phyloP scores from a whole-genome alignment of 1,140 invertebrate genomes.

The Drosophila santomea region DNA sequence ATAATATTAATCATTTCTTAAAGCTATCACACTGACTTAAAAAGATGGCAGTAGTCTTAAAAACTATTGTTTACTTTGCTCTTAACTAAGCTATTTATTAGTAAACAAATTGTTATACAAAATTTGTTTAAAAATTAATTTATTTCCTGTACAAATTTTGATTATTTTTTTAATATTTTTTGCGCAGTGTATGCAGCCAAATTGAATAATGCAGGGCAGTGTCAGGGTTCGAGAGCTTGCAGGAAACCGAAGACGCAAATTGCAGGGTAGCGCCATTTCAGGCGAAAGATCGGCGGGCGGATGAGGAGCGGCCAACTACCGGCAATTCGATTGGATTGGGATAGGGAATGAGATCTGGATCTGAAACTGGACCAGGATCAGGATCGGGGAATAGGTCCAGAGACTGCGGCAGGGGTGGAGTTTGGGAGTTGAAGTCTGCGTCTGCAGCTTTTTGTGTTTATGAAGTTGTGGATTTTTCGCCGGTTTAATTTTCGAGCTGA shows the following conservation, averaged over 20 bases:
- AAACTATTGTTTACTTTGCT: too few relatives aligned
- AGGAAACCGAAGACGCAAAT: slow-evolving; percentile 78
- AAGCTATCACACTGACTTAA: background rate
- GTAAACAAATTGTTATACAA: too few relatives aligned
- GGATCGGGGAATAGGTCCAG: background rate
- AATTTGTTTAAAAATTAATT: too few relatives aligned
- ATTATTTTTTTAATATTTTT: too few relatives aligned
- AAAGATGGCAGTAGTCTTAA: background rate
- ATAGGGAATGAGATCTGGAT: slow-evolving; percentile 12
- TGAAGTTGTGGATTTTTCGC: slow-evolving; percentile 79
- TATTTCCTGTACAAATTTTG: too few relatives aligned
- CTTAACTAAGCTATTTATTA: too few relatives aligned
- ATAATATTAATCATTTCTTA: too few relatives aligned
- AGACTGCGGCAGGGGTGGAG: background rate
- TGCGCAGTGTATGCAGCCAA: slow-evolving; percentile 1
- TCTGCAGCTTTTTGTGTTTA: slow-evolving; percentile 57
- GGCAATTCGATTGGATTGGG: slow-evolving; percentile 16
- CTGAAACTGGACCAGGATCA: background rate
- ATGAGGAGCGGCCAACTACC: background rate
- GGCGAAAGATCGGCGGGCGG: slow-evolving; percentile 38
- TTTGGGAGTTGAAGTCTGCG: background rate
- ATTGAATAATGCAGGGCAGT: slow-evolving; percentile 37
- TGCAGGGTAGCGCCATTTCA: slow-evolving; percentile 65
- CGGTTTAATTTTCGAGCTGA: slow-evolving; percentile 70
- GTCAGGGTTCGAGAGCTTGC: slow-evolving; percentile 42